phyloP scores from a whole-genome alignment of 2,113 vertebrate species.

The Pachycephala philippinensis region DNA sequence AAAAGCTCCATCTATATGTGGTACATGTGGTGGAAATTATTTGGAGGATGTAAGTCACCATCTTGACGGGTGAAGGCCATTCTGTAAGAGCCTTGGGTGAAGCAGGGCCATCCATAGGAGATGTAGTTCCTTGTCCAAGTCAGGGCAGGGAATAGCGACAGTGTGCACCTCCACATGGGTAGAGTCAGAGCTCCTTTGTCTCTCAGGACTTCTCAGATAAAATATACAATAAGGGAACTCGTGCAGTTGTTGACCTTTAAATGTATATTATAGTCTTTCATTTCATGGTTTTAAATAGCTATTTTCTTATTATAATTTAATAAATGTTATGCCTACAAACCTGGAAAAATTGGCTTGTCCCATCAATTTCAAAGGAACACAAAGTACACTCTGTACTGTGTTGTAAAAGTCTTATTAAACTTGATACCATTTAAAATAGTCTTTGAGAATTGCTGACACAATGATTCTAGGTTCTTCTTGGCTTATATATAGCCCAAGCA shows the following conservation, averaged over 20 bases:
- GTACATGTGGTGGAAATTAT: background rate
- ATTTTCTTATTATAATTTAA: slow-evolving; percentile 61
- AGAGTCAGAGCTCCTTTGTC: background rate
- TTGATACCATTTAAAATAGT: slow-evolving; percentile 58
- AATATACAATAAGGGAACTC: background rate
- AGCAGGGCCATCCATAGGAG: background rate
- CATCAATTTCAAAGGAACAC: slow-evolving; percentile 57
- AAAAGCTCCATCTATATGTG: background rate
- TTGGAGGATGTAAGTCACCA: background rate
- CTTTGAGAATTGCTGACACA: slow-evolving; percentile 56
- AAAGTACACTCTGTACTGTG: slow-evolving; percentile 13
- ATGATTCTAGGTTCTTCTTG: slow-evolving; percentile 25
- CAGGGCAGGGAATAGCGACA: background rate
- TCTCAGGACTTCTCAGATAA: background rate
- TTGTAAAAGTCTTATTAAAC: slow-evolving; percentile 64
- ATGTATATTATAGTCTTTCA: slow-evolving; percentile 23
- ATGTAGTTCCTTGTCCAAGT: background rate
- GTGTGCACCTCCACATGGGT: background rate
- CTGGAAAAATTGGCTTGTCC: slow-evolving; percentile 57
- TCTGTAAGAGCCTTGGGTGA: background rate
- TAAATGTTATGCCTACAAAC: slow-evolving; percentile 55
- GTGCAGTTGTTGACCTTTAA: slow-evolving; percentile 47
- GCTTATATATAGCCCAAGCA: background rate
- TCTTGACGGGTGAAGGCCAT: background rate
- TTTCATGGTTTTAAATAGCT: slow-evolving; percentile 55